Evolutionary conservation across 2,113 vertebrate genomes (phyloP), one percentile per base, ranked within the genome.

Genomic region (Mirounga angustirostris): DNA sequence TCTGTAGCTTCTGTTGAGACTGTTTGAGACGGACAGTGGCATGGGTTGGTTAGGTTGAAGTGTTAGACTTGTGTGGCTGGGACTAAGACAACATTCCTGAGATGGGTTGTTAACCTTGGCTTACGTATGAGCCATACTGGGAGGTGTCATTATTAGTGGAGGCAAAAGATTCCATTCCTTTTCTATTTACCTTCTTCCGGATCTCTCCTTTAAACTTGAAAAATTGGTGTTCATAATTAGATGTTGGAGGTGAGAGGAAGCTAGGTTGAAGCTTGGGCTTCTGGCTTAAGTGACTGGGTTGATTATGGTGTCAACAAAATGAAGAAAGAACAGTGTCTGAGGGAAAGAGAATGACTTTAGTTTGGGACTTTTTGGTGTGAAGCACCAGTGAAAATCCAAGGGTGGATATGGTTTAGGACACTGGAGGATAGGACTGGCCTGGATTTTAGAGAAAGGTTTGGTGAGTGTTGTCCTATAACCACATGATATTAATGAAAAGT

Each of bases 161-260:
- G 56, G 24, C 92, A 50, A 61, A 84, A 67, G 56, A 61, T 67
- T 88, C 40, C n/a, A 14, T 91, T 96, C 28, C 54, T 80, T 83
- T 89, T 95, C 61, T 71, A 5, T 30, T 63, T 5, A 46, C 19
- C 9, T 67, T 78, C 28, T 95, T 89, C 36, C 21, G 1, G 58
- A 46, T 73, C 74, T 94, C 92, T 94, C 22, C 61, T n/a, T 88
- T 86, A 79, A 59, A 59, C n/a, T 93, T 74, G 89, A 88, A 94
- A 61, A 89, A 36, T 94, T 24, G 18, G 1, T 94, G 18, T 90
- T 97, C 59, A 36, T 58, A 61, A 92, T 95, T 94, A 89, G 14
- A 28, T 73, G 26, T 59, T 90, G 36, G 50, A 67, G 74, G 14
- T 79, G 78, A 65, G 11, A 74, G 56, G 43, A 91, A 80, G 46